Percentiles rank a stretch among this genome's conserved stretches.
phyloP scores from a whole-genome alignment of 2,888 invertebrate genomes.

The Stenotaenia linearis region DNA sequence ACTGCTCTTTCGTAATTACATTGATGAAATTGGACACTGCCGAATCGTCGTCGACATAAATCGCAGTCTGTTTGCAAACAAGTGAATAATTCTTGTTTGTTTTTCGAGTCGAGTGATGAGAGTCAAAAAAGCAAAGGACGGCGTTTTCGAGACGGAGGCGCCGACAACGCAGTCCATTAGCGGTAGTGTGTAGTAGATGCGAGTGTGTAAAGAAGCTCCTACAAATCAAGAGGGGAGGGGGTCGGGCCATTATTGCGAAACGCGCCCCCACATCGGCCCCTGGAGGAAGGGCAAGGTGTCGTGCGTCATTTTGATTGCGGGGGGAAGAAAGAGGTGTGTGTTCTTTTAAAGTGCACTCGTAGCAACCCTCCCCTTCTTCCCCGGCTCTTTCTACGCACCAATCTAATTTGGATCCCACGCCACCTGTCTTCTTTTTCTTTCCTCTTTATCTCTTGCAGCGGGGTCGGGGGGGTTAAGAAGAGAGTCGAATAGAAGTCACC shows the following conservation, averaged over 20 bases:
- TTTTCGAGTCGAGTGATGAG: not conserved
- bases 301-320: constrained; percentile 24
- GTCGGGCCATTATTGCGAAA: not conserved
- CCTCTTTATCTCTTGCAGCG: too few relatives aligned
- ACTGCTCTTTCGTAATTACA: not conserved
- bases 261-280: not conserved
- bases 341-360: not conserved
- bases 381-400: not conserved
- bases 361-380: not conserved
- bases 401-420: not conserved
- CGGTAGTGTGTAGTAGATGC: not conserved
- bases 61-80: not conserved
- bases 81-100: not conserved
- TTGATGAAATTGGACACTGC: not conserved
- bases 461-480: not conserved
- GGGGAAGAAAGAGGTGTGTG: not conserved
- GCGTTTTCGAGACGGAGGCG: not conserved
- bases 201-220: not conserved
- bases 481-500: not conserved
- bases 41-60: not conserved
- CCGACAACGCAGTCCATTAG: not conserved
- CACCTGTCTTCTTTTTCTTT: not conserved
- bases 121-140: not conserved
- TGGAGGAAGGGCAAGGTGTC: constrained; percentile 15
- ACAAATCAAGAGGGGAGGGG: not conserved